A percentile compares a stretch with the other conserved stretches of the same genome.
Conservation (phyloP, 2,113 vertebrate species). For the Catharus bicknelli region DNA sequence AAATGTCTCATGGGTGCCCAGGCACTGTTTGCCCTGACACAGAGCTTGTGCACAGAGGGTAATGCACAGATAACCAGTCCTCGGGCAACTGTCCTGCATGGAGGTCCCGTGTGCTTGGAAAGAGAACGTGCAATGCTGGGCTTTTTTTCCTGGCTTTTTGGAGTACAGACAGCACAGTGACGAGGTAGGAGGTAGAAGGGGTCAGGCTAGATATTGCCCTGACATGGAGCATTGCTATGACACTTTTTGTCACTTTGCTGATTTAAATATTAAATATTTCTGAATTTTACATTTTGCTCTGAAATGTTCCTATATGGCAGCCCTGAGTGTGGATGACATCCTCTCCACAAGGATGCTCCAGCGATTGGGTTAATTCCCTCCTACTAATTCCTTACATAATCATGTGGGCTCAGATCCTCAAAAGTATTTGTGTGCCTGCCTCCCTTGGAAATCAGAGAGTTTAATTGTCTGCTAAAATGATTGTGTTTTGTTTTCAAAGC, state of each 20-base stretch:
- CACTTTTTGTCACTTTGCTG: background rate
- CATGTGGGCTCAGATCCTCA: slow-evolving; percentile 54
- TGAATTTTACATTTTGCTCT: background rate
- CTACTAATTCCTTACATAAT: slow-evolving; percentile 53
- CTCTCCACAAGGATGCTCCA: background rate
- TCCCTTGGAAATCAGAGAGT: slow-evolving; percentile 49
- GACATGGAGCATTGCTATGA: background rate
- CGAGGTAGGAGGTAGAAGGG: background rate
- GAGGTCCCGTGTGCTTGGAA: fast-evolving
- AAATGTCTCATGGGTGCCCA: background rate
- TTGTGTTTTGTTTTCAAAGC: slow-evolving; percentile 65
- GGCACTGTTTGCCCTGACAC: background rate
- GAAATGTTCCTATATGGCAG: fast-evolving
- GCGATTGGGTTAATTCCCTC: slow-evolving; percentile 21
- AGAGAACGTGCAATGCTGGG: background rate
- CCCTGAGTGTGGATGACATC: background rate
- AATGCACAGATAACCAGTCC: fast-evolving
- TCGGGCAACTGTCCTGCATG: fast-evolving
- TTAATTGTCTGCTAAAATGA: slow-evolving; percentile 64
- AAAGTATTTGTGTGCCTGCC: slow-evolving; percentile 52
- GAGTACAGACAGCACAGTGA: fast-evolving
- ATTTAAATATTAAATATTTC: background rate
- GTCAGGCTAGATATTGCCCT: background rate
- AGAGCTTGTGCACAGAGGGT: background rate
- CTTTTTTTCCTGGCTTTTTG: background rate